A percentile compares a stretch with the other conserved stretches of the same genome.
phyloP scores from a whole-genome alignment of 2,888 invertebrate genomes.

The Amiota communis region DNA sequence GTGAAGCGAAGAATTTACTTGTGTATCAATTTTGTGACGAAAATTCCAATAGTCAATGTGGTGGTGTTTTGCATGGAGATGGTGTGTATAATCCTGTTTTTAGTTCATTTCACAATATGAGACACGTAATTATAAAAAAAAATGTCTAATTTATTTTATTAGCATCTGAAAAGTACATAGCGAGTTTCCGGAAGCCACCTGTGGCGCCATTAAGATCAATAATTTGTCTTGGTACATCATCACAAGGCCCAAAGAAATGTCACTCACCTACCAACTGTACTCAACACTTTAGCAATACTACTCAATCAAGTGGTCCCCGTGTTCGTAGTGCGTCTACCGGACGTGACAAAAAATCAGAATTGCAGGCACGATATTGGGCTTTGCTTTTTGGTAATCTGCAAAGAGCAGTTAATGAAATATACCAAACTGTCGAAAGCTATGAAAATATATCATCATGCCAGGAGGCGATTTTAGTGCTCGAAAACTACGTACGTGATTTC shows the following conservation, averaged over 20 bases:
- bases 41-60: constrained; percentile 41
- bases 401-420: constrained; percentile 93
- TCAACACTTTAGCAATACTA: constrained; percentile 36
- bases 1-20: constrained; percentile 89
- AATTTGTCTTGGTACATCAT: constrained; percentile 44
- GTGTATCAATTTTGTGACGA: constrained; percentile 84
- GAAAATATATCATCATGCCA: constrained; percentile 95
- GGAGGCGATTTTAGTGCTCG: constrained; percentile 95
- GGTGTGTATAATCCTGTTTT: constrained; percentile 45
- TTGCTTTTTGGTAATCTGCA: constrained; percentile 94
- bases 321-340: constrained; percentile 90
- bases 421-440: constrained; percentile 95
- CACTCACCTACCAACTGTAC: constrained; percentile 48
- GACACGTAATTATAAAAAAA: not conserved
- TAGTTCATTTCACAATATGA: not conserved
- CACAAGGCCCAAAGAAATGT: constrained; percentile 56
- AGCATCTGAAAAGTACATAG: constrained; percentile 40
- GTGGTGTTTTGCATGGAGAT: constrained; percentile 51
- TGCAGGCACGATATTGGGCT: constrained; percentile 95
- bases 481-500: constrained; percentile 95
- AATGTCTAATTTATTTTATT: constrained; percentile 9
- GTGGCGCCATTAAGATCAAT: constrained; percentile 68
- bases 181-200: constrained; percentile 61
- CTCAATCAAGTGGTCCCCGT: constrained; percentile 75
- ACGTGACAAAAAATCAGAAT: constrained; percentile 88